Base-by-base conservation (phyloP, 2,888 invertebrate species). In the Nymphalis c-album region DNA sequence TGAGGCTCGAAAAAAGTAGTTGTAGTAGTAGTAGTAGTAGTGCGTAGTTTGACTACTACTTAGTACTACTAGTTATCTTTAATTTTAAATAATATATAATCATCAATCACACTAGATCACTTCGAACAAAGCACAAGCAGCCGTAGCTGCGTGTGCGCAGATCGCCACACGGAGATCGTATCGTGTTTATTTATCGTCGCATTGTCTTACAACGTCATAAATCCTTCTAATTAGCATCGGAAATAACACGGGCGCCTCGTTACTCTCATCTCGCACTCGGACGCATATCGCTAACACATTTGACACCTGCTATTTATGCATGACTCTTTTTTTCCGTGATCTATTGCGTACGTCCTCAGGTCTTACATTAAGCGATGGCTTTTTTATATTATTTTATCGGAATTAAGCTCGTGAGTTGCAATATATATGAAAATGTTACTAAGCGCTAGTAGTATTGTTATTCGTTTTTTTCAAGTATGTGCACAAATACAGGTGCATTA, bases 141-240 rank as follows among this genome's bases (percentile, higher is more conserved):
- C 31, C 17, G 16, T 55, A 55, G 53, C 53, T 55, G 53, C 53
- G 53, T 31, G 53, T 22, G 53, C 53, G 26, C 53, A 55, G 57
- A 57, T 57, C 57, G 53, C 26, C 57, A 31, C 35, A 40, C 40
- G 18, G 5, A 40, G 73, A 74, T 74, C 65, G 65, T 73, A 74
- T 74, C 75, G 60, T 45, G 59, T 57, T 72, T 76, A 74, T 76
- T 75, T 76, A 76, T 74, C 70, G 73, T 65, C 71, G 72, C 72
- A 76, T 76, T 76, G 76, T 76, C 71, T 71, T 53, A 59, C 59
- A 46, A 57, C 58, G 65, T 73, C 72, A 74, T 76, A 75, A 76
- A 76, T 76, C 68, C 61, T 53, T 64, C 69, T 75, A 75, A 75
- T 76, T 76, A 76, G 69, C 73, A 74, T 75, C 70, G 53, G 51